Evolutionary conservation across 1,140 invertebrate species (phyloP), one percentile per base, ranked within the genome.

Genomic region (Stegodyphus mimosarum): DNA sequence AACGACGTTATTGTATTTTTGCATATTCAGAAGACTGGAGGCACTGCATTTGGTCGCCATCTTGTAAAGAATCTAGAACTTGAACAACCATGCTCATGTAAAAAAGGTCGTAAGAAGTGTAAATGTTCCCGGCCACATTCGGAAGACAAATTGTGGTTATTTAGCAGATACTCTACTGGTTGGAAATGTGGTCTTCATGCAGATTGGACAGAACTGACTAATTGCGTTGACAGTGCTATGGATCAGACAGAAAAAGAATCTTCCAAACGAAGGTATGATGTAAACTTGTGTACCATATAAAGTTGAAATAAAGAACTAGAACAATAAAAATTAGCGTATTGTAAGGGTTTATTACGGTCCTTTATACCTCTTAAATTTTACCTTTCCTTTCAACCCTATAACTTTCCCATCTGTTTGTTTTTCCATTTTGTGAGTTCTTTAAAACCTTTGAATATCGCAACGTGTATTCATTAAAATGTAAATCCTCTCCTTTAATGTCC

Each of bases 141-240:
- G 9, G 81, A 84, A 52, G 86, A 86, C 69, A 97, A 92, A 95
- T 87, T 95, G 91, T 99, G 98, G 98, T 92, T 99, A 70, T 99
- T 99, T 91, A 99, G 97, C 89, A 93, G 98, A 88, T 99, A 99
- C 91, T 99, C 98, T 6, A 99, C 97, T n/a, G 98, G 98, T 73
- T 99, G 98, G 98, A 96, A 96, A 89, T 99, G 98, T 92, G 98
- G 98, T 72, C 92, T 99, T 33, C 98, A 99, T 91, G 97, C 98
- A 10, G 96, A 99, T 92, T 99, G 97, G 95, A 99, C 98, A 11
- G 98, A 99, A 92, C 90, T 99, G 79, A 97, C 96, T 11, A 94
- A 93, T 89, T 96, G 96, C 91, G 96, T 98, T 64, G 95, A 97
- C 90, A 93, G 93, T 69, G 95, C 96, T 89, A 92, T 97, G 88